Evolutionary conservation across 2,888 invertebrate genomes (phyloP).

Genomic region (Spodoptera picta): DNA sequence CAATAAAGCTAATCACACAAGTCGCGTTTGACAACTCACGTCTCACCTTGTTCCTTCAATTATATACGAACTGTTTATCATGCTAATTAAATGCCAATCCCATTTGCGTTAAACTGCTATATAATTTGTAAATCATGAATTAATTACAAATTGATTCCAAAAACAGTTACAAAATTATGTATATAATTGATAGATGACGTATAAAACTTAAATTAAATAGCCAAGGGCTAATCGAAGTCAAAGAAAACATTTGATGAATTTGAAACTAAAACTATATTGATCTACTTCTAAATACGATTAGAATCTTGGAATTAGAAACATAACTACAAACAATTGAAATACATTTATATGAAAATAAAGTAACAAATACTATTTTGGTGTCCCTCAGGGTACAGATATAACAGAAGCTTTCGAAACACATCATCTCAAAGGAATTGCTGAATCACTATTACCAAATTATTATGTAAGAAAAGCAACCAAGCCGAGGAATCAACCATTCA

Average conservation of each 20-base stretch:
- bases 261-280: no score
- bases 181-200: no score
- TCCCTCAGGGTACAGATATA: slow-evolving; percentile 90
- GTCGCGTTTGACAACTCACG: slow-evolving; percentile 1
- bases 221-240: no score
- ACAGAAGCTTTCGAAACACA: slow-evolving; percentile 90
- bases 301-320: no score
- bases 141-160: neutral
- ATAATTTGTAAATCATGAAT: slow-evolving; percentile 17
- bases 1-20: slow-evolving; percentile 13
- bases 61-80: slow-evolving; percentile 22
- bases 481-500: slow-evolving; percentile 92
- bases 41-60: slow-evolving; percentile 12
- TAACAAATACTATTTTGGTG: slow-evolving; percentile 5
- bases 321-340: no score
- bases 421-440: slow-evolving; percentile 89
- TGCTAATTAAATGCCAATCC: slow-evolving; percentile 19
- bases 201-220: slow-evolving; percentile 3
- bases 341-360: neutral
- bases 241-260: no score
- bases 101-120: slow-evolving; percentile 7
- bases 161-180: no score
- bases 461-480: slow-evolving; percentile 89
- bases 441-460: slow-evolving; percentile 90
- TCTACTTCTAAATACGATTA: no score